phyloP scores from a whole-genome alignment of 2,888 invertebrate genomes.

The Cataglyphis altisquamis region DNA sequence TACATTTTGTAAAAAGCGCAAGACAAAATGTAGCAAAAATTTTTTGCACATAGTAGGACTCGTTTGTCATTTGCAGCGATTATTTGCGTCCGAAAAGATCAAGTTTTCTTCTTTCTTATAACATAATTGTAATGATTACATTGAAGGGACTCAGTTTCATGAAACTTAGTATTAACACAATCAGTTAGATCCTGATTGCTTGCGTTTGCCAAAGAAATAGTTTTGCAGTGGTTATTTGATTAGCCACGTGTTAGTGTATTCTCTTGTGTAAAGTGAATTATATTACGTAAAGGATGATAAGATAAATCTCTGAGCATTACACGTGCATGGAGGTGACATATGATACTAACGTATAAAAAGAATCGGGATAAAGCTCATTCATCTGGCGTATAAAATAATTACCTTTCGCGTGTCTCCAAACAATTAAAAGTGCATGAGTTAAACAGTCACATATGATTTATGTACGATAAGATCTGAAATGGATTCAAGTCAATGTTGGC shows the following conservation, averaged over 20 bases:
- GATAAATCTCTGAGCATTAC: conserved; percentile 35
- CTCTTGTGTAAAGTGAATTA: background rate
- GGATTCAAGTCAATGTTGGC: conserved; percentile 35
- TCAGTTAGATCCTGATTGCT: conserved; percentile 1
- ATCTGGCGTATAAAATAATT: conserved; percentile 62
- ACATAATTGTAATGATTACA: background rate
- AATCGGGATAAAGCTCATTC: conserved; percentile 55
- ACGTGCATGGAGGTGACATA: conserved; percentile 36
- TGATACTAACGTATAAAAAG: conserved; percentile 56
- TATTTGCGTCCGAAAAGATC: background rate
- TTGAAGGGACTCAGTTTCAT: background rate
- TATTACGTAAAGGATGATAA: background rate
- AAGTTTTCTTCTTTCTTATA: background rate
- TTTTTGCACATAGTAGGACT: background rate
- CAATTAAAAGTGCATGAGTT: conserved; percentile 60
- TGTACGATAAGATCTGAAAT: conserved; percentile 67
- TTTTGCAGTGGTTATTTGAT: background rate
- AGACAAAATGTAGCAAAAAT: background rate
- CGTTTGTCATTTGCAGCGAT: background rate
- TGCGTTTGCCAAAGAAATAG: background rate
- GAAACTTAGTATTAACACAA: background rate
- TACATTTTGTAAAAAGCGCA: background rate
- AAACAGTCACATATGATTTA: conserved; percentile 56
- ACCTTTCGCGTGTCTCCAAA: conserved; percentile 66
- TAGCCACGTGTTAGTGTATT: background rate